Percentiles rank a stretch among this genome's conserved stretches.
These are phyloP conservation scores for Podargus strigoides DNA, from an alignment of 2,797 vertebrate species.

Conservation along the genomic window DNA sequence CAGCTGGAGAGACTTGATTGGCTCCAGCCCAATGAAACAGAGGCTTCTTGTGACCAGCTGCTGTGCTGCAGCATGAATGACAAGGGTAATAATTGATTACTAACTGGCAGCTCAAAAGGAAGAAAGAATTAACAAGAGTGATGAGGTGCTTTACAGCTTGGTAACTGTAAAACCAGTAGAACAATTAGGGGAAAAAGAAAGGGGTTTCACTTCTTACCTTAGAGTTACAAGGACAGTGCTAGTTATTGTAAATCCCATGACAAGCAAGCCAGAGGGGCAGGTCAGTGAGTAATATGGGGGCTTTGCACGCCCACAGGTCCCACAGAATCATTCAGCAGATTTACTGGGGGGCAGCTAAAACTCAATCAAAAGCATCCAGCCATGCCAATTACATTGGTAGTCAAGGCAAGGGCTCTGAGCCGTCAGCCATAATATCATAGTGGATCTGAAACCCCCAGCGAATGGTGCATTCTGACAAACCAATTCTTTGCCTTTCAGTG, in stretches of 20 bases:
- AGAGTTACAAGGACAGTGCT: conserved; percentile 46
- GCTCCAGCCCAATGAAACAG: conserved; percentile 80
- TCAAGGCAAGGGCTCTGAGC: conserved; percentile 17
- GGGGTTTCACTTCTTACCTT: conserved; percentile 58
- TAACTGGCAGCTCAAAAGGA: conserved; percentile 82
- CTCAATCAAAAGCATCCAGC: conserved; percentile 7
- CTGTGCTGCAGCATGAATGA: conserved; percentile 84
- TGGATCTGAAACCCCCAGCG: conserved; percentile 26
- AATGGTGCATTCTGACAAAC: conserved; percentile 31
- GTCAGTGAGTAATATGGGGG: not conserved
- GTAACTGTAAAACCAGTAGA: conserved; percentile 67
- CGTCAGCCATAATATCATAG: conserved; percentile 47
- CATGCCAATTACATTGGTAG: conserved; percentile 21
- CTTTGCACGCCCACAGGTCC: not conserved
- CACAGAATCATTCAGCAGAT: not conserved
- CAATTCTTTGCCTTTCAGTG: conserved; percentile 44
- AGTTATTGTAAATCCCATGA: conserved; percentile 38
- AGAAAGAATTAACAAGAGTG: conserved; percentile 77
- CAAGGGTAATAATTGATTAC: conserved; percentile 89
- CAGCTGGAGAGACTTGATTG: conserved; percentile 83
- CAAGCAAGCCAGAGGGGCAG: conserved; percentile 20
- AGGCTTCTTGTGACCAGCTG: conserved; percentile 90
- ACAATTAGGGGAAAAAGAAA: conserved; percentile 14
- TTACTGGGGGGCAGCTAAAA: not conserved
- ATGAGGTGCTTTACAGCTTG: conserved; percentile 72